Conservation (phyloP, 2,113 vertebrate genomes). For the Cebus imitator region DNA sequence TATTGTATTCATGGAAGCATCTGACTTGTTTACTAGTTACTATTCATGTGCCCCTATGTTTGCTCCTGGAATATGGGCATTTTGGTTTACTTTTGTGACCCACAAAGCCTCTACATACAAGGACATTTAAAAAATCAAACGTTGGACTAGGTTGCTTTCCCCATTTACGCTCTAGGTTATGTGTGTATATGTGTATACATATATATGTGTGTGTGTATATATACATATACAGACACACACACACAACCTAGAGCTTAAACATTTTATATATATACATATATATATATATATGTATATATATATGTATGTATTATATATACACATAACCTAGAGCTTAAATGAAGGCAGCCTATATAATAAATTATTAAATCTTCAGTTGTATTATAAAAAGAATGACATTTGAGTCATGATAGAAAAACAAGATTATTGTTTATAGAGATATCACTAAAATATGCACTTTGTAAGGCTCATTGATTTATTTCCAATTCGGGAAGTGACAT, state of each 20-base stretch:
- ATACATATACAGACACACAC: not conserved
- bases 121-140: not conserved
- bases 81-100: not conserved
- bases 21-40: not conserved
- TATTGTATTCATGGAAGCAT: not conserved
- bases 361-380: slow-evolving; percentile 23
- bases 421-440: slow-evolving; percentile 66
- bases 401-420: slow-evolving; percentile 53
- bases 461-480: slow-evolving; percentile 74
- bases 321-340: too few species aligned
- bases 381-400: slow-evolving; percentile 59
- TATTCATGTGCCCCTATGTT: not conserved
- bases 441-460: slow-evolving; percentile 54
- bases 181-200: not conserved
- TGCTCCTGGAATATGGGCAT: not conserved
- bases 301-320: too few species aligned
- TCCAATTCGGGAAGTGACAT: slow-evolving; percentile 56
- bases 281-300: too few species aligned
- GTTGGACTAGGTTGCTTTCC: not conserved
- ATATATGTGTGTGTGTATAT: not conserved
- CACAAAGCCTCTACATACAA: not conserved
- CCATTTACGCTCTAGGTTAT: not conserved
- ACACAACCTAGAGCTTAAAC: too few species aligned
- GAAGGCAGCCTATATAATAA: not conserved
- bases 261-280: too few species aligned